A percentile compares a stretch with the other conserved stretches of the same genome.
Evolutionary conservation across 92 coral and sea anemone genomes (phyloP).

Genomic region (Micromussa lordhowensis): DNA sequence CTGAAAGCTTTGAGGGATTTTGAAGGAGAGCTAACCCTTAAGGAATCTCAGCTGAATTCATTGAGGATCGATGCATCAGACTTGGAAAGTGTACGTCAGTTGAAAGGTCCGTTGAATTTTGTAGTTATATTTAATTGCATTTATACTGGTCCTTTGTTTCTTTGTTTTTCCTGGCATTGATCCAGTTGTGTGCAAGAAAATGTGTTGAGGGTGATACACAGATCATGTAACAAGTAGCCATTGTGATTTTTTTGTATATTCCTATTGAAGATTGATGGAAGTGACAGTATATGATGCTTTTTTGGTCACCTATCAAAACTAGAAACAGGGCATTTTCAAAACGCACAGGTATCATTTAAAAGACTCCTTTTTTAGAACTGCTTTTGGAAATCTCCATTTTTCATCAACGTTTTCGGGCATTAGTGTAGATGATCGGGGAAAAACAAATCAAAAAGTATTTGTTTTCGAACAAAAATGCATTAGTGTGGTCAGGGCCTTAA

Average conservation of each 20-base stretch:
- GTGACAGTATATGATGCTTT: too few relatives aligned
- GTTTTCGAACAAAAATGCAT: too few relatives aligned
- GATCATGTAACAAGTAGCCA: not conserved
- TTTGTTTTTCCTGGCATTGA: not conserved
- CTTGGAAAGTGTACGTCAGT: constrained; percentile 88
- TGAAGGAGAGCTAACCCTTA: constrained; percentile 86
- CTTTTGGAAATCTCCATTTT: too few relatives aligned
- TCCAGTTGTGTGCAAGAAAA: not conserved
- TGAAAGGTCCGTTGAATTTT: constrained; percentile 75
- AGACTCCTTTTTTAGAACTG: too few relatives aligned
- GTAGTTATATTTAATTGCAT: not conserved
- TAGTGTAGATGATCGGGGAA: too few relatives aligned
- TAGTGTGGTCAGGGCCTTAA: too few relatives aligned
- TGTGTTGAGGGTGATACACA: not conserved
- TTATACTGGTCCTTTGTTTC: not conserved
- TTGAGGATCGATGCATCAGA: constrained; percentile 97
- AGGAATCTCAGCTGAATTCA: constrained; percentile 87
- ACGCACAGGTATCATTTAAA: too few relatives aligned
- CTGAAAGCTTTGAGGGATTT: constrained; percentile 85
- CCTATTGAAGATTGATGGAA: too few relatives aligned
- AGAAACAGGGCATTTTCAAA: too few relatives aligned
- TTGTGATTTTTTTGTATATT: not conserved
- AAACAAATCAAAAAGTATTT: too few relatives aligned
- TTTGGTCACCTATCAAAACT: too few relatives aligned
- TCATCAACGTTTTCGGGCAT: too few relatives aligned